Conservation (phyloP, 2,797 vertebrate genomes). For the Poeciliopsis gracilis region DNA sequence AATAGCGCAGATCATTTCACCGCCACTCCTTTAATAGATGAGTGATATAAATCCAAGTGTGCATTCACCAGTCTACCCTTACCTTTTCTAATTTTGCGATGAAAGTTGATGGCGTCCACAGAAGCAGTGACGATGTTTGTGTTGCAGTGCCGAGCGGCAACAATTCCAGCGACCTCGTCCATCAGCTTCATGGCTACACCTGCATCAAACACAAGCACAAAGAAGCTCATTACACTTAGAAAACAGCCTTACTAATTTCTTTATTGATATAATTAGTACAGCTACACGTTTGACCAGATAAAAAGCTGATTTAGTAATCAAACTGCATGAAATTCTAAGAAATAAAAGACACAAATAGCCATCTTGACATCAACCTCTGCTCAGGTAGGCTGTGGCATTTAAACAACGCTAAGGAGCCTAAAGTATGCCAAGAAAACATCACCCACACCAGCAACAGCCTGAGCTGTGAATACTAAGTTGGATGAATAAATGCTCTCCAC, state of each 20-base stretch:
- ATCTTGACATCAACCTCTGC: background rate
- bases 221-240: background rate
- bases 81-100: conserved; percentile 96
- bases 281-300: background rate
- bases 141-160: conserved; percentile 92
- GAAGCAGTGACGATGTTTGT: conserved; percentile 96
- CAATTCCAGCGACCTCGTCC: conserved; percentile 96
- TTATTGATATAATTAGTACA: background rate
- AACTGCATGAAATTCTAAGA: background rate
- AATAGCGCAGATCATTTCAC: background rate
- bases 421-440: background rate
- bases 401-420: background rate
- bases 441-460: background rate
- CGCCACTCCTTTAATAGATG: background rate
- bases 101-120: conserved; percentile 95
- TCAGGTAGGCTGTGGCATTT: conserved; percentile 2
- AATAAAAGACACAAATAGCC: background rate
- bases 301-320: background rate
- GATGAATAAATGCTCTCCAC: background rate
- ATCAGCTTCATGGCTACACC: conserved; percentile 98
- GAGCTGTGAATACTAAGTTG: background rate
- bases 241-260: background rate
- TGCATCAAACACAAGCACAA: conserved; percentile 60
- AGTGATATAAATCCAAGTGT: background rate
- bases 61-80: conserved; percentile 10